phyloP scores from a whole-genome alignment of 2,888 invertebrate species.

The Autographa pulchrina region DNA sequence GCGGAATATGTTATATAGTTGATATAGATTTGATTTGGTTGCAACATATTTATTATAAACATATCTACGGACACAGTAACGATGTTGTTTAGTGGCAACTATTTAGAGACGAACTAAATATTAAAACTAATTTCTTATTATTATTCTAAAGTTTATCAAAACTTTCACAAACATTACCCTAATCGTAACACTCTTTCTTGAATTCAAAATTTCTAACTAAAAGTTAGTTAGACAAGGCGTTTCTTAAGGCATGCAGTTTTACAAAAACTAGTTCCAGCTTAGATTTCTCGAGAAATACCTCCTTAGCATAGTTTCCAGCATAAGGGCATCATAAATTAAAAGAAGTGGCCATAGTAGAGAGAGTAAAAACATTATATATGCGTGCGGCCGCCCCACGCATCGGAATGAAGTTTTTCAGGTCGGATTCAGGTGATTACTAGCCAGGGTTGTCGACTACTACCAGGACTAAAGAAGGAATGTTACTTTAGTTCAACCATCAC shows the following conservation, averaged over 20 bases:
- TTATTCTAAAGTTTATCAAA: no score
- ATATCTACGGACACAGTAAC: no score
- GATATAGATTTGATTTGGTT: background rate
- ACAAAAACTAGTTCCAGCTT: conserved; percentile 10
- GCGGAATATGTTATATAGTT: background rate
- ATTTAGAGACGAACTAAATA: no score
- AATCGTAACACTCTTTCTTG: no score
- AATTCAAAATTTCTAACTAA: background rate
- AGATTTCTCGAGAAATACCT: conserved; percentile 22
- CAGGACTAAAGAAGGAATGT: conserved; percentile 16
- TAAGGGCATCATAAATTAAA: conserved; percentile 31
- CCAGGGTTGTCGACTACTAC: conserved; percentile 16
- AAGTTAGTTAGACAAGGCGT: background rate
- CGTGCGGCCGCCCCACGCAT: conserved; percentile 19
- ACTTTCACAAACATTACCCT: no score
- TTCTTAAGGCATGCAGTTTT: background rate
- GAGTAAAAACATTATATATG: conserved; percentile 24
- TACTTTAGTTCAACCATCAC: background rate
- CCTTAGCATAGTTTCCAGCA: conserved; percentile 10
- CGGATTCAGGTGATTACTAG: conserved; percentile 15
- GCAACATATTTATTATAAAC: no score
- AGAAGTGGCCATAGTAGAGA: conserved; percentile 16
- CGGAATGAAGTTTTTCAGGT: conserved; percentile 44
- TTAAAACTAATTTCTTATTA: no score
- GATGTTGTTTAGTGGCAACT: background rate